Percentiles rank a stretch among this genome's conserved stretches.
These are phyloP conservation scores for Heliothis peltigera DNA, from an alignment of 2,888 invertebrate species.

Conservation along the genomic window DNA sequence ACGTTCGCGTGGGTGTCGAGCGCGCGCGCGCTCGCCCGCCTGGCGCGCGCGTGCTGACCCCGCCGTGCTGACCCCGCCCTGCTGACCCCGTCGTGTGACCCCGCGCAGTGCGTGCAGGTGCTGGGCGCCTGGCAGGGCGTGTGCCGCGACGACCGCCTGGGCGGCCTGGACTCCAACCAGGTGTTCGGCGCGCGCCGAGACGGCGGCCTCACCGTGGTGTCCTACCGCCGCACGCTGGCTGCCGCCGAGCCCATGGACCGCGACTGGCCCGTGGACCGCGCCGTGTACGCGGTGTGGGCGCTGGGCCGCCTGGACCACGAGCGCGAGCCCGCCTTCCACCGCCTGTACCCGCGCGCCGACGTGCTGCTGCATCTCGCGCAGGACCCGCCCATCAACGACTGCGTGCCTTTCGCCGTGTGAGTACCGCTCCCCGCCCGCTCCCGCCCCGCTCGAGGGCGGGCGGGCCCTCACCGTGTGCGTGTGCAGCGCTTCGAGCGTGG, in stretches of 20 bases:
- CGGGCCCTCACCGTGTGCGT: not conserved
- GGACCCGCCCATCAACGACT: conserved; percentile 92
- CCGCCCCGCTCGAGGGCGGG: not conserved
- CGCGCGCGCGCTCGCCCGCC: conserved; percentile 92
- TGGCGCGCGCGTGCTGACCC: not conserved
- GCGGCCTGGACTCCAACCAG: conserved; percentile 95
- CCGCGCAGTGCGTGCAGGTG: conserved; percentile 93
- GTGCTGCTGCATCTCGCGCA: conserved; percentile 92
- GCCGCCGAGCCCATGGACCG: conserved; percentile 94
- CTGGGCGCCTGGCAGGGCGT: conserved; percentile 96
- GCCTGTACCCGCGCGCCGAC: conserved; percentile 93
- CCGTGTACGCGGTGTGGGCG: conserved; percentile 94
- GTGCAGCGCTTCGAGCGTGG: conserved; percentile 55
- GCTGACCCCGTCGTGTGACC: too few species aligned
- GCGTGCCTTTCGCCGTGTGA: conserved; percentile 92
- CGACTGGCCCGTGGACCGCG: conserved; percentile 91
- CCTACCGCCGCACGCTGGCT: conserved; percentile 93
- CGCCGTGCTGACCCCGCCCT: too few species aligned
- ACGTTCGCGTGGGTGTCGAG: conserved; percentile 67
- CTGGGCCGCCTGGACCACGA: conserved; percentile 94
- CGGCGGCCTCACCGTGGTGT: conserved; percentile 94
- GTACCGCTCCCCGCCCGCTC: conserved; percentile 37
- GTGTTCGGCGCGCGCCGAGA: conserved; percentile 92
- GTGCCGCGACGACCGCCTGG: conserved; percentile 95
- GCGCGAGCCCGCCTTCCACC: conserved; percentile 95